Evolutionary conservation across 2,113 vertebrate species (phyloP).

Genomic region (Marcusenius ussheri): DNA sequence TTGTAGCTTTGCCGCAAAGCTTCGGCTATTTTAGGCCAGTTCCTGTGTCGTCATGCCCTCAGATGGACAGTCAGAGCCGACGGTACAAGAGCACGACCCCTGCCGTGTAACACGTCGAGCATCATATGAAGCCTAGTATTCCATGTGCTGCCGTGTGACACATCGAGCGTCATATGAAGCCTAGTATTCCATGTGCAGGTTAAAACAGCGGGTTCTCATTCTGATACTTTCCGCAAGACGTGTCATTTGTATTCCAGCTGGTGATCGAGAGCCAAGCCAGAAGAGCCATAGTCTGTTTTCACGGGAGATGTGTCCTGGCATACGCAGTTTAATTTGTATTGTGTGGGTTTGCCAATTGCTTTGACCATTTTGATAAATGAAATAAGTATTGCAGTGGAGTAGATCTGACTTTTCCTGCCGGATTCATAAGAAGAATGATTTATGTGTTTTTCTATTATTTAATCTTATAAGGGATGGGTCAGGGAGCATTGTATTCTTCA

Average conservation of each 20-base stretch:
- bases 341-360: conserved; percentile 44
- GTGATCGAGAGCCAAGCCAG: conserved; percentile 25
- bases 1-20: background rate
- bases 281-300: conserved; percentile 40
- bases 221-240: conserved; percentile 14
- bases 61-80: background rate
- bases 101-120: background rate
- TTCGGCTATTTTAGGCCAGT: background rate
- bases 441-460: conserved; percentile 72
- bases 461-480: conserved; percentile 60
- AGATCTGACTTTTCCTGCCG: conserved; percentile 58
- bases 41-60: background rate
- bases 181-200: background rate
- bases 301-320: conserved; percentile 54
- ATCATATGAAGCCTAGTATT: background rate
- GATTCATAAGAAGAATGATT: conserved; percentile 62
- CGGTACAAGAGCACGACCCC: background rate
- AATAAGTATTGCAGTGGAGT: conserved; percentile 64
- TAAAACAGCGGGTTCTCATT: conserved; percentile 17
- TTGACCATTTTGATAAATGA: conserved; percentile 72
- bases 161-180: background rate
- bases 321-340: conserved; percentile 60
- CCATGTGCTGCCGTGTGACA: too few relatives aligned
- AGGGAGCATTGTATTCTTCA: conserved; percentile 48
- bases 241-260: conserved; percentile 52